A percentile compares a stretch with the other conserved stretches of the same genome.
phyloP scores from a whole-genome alignment of 2,797 vertebrate species.

The Macropus fuliginosus region DNA sequence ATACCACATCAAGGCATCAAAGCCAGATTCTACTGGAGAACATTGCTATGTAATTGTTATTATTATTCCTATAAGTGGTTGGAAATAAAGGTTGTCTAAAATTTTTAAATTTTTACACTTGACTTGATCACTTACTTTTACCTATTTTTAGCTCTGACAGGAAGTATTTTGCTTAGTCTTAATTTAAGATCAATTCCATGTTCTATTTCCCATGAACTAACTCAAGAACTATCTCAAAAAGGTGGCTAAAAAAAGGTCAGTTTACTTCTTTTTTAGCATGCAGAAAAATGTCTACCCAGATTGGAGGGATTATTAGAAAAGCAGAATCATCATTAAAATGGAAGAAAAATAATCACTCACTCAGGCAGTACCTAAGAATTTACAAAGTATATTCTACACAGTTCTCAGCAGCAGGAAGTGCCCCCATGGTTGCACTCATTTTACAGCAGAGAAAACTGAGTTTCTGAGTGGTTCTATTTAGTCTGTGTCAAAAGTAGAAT shows the following conservation, averaged over 20 bases:
- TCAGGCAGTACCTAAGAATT: not conserved
- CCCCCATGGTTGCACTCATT: not conserved
- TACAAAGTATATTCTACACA: not conserved
- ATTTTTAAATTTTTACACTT: slow-evolving; percentile 46
- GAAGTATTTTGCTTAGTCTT: slow-evolving; percentile 45
- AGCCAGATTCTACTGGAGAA: not conserved
- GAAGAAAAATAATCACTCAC: not conserved
- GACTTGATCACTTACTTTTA: slow-evolving; percentile 18
- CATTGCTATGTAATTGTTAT: not conserved
- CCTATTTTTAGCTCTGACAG: slow-evolving; percentile 17
- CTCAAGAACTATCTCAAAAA: slow-evolving; percentile 3
- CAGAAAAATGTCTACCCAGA: not conserved
- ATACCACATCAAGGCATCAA: not conserved
- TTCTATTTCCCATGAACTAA: slow-evolving; percentile 43
- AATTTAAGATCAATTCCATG: slow-evolving; percentile 2
- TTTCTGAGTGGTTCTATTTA: not conserved
- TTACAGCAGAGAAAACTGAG: not conserved
- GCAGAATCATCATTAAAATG: slow-evolving; percentile 12
- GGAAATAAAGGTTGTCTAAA: slow-evolving; percentile 38
- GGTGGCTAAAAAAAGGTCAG: not conserved
- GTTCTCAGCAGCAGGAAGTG: not conserved
- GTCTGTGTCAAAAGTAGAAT: not conserved
- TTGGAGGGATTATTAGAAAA: slow-evolving; percentile 4
- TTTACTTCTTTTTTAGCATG: slow-evolving; percentile 7
- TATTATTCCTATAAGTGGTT: slow-evolving; percentile 9